Evolutionary conservation across 2,797 vertebrate species (phyloP).

Genomic region (Hirundo rustica): DNA sequence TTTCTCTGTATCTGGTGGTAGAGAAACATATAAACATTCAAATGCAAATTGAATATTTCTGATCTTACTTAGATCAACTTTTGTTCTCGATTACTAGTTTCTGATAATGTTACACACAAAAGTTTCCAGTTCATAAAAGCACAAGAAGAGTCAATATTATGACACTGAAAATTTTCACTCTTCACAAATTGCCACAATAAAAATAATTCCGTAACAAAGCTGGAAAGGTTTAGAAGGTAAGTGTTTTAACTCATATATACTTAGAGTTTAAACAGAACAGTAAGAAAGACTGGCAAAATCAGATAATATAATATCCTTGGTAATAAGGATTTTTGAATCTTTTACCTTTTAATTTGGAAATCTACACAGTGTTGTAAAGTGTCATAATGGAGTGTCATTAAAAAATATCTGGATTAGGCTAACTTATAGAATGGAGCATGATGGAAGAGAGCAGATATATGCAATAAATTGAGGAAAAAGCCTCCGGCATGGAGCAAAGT

Average conservation of each 20-base stretch:
- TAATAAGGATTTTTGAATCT: neutral
- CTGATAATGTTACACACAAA: neutral
- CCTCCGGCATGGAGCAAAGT: neutral
- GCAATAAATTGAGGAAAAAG: neutral
- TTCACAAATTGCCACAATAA: neutral
- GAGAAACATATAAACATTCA: neutral
- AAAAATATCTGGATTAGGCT: neutral
- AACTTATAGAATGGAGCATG: neutral
- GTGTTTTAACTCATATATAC: neutral
- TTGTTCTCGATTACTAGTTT: neutral
- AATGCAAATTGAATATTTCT: neutral
- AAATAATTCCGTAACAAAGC: neutral
- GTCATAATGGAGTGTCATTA: neutral
- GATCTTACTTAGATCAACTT: neutral
- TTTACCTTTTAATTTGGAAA: neutral
- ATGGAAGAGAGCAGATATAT: neutral
- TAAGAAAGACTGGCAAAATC: neutral
- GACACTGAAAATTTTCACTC: neutral
- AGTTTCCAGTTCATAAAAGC: neutral
- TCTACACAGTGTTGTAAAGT: fast-evolving
- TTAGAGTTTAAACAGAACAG: neutral
- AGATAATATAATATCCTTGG: neutral
- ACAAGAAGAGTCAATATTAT: neutral
- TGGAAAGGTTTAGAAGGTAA: neutral
- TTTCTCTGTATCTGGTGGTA: neutral